phyloP scores from a whole-genome alignment of 2,113 vertebrate genomes.

The Ciconia boyciana region DNA sequence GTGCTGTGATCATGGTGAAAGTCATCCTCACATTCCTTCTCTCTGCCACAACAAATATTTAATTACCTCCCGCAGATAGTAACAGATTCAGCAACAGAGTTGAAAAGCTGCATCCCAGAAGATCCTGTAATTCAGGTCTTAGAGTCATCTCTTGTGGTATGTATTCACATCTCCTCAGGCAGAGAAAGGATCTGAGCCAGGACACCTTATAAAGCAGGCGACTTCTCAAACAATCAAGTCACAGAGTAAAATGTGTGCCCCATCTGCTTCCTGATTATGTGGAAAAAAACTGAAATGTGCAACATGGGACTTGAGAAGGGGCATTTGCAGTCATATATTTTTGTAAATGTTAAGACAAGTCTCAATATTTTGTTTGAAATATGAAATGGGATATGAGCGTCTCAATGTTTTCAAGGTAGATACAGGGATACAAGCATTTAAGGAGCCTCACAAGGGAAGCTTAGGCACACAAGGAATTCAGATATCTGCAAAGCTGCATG shows the following conservation, averaged over 20 bases:
- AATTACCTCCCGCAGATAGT: neutral
- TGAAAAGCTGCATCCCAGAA: neutral
- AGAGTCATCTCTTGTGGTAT: neutral
- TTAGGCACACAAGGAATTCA: neutral
- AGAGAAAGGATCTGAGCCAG: neutral
- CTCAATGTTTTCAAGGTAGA: neutral
- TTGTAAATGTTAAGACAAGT: neutral
- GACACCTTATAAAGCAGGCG: neutral
- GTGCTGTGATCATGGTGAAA: neutral
- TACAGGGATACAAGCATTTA: neutral
- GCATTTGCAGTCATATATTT: neutral
- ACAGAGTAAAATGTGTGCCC: neutral
- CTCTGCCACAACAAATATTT: neutral
- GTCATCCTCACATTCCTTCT: neutral
- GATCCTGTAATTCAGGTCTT: neutral
- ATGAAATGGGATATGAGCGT: neutral
- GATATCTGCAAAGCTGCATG: neutral
- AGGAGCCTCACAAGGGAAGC: neutral
- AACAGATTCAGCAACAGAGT: neutral
- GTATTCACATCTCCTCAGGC: neutral
- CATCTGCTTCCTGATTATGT: neutral
- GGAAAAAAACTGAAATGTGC: neutral
- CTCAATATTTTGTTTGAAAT: neutral
- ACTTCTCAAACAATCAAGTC: neutral
- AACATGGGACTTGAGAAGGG: neutral